Evolutionary conservation across 2,888 invertebrate genomes (phyloP), one percentile per base, ranked within the genome.

Genomic region (Nomada flava): DNA sequence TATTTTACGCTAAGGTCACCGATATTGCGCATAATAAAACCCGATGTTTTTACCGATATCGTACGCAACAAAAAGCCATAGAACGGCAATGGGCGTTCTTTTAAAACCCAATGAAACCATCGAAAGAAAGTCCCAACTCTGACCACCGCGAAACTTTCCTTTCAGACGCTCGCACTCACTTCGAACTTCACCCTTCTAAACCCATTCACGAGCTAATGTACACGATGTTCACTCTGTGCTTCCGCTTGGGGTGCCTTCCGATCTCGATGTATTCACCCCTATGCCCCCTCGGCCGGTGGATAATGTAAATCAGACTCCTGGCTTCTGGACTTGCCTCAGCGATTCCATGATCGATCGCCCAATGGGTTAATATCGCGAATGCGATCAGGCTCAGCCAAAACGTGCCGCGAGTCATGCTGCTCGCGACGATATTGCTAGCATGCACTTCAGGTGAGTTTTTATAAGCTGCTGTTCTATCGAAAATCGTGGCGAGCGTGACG

Each of bases 391-490:
- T n/a, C 4, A 55, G 5, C 44, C 67, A 74, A 42, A 78, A 74
- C 9, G 62, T 20, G 10, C 15, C 29, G 20, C 26, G 13, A 18
- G 47, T 68, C 86, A 80, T 76, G 18, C 29, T 36, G 36, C 23
- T 26, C 29, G 1, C 29, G 42, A 26, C 60, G 26, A 26, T 26
- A 53, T 71, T 65, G 20, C 52, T 47, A 10, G 10, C 4, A 9
- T 13, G 10, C 2, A 9, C 10, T n/a, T 62, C 11, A 15, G 3
- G 26, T 15, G 47, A 11, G 11, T 44, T 77, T 83, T 85, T 82
- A 78, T 82, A 82, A 79, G 57, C 29, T 82, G 15, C 29, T 42
- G 9, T 11, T 29, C 57, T 74, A 55, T 82, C 72, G 60, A 52
- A 52, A 64, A 26, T 74, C 73, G 52, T 15, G 69, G 23, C 23